Evolutionary conservation across 2,797 vertebrate species (phyloP), one percentile per base, ranked within the genome.

Genomic region (Urocyon cinereoargenteus): DNA sequence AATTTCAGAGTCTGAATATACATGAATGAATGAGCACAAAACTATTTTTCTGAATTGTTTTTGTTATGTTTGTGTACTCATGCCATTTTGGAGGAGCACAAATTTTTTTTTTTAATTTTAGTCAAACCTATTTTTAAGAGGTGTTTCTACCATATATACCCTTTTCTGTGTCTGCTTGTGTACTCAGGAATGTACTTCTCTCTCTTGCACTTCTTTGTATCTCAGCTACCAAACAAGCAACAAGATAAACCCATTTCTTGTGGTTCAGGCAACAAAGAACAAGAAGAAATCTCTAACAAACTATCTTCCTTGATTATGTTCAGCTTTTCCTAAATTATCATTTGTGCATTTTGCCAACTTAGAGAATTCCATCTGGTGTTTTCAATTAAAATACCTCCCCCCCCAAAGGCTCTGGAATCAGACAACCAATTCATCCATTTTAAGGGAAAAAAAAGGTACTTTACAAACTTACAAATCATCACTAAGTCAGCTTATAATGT

Each of bases 351-450:
- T 49, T 77, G 16, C 31, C 81, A n/a, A 85, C 24, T 62, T 77
- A 34, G 0, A 9, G 36, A 88, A 97, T 61, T 93, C 40, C 24
- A 90, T 8, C 16, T 68, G 28, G 40, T 72, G 31, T 57, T 78
- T 92, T 86, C 55, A 88, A 81, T 73, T 49, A 86, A 89, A 94
- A 59, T 70, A 75, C 49, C n/a, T n/a, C 31, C 66, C 64, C 15
- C 53, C 1, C 19, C 26, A 62, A 53, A 72, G 61, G 13, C 16
- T 72, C 26, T 79, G 49, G 8, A 92, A 84, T 84, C 62, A 92
- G 59, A 81, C 70, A 55, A 90, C 34, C 59, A 91, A 86, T 12
- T 79, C 51, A 83, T 10, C 40, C 40, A 45, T 45, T 45, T 45
- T 45, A 45, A 45, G 40, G 40, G 40, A 7, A 45, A 45, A 45